phyloP scores from a whole-genome alignment of 1,140 invertebrate species.

The Eciton burchellii region DNA sequence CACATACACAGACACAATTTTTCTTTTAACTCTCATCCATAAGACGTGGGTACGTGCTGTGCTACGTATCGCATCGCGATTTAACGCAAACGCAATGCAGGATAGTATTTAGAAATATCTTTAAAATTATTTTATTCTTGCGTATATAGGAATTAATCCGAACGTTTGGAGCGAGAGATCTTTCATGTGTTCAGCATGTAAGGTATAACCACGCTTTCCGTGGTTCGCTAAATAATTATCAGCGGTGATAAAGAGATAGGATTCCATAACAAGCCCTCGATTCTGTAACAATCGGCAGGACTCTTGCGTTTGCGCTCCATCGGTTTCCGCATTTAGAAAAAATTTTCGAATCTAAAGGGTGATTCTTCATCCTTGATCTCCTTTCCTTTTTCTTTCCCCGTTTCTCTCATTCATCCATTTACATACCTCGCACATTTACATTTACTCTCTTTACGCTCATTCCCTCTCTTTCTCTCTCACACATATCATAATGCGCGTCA shows the following conservation, averaged over 20 bases:
- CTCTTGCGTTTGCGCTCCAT: constrained; percentile 66
- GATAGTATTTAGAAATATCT: background rate
- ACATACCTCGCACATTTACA: constrained; percentile 39
- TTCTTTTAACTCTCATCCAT: too few relatives aligned
- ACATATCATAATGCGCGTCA: constrained; percentile 19
- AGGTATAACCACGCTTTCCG: constrained; percentile 39
- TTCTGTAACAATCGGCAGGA: constrained; percentile 59
- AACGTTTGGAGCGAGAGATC: constrained; percentile 14
- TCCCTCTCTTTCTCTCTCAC: constrained; percentile 49
- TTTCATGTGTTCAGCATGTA: constrained; percentile 14
- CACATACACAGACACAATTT: too few relatives aligned
- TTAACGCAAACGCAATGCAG: constrained; percentile 25
- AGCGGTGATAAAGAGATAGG: constrained; percentile 50
- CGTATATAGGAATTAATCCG: constrained; percentile 18
- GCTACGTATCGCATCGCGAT: constrained; percentile 49
- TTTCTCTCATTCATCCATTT: constrained; percentile 25
- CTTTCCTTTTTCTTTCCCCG: constrained; percentile 12
- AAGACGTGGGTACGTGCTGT: constrained; percentile 69
- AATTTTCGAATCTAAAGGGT: constrained; percentile 45
- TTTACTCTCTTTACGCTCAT: constrained; percentile 27
- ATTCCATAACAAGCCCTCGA: constrained; percentile 43
- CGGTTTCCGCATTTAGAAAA: constrained; percentile 67
- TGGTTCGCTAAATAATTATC: constrained; percentile 42
- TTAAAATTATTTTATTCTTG: constrained; percentile 26
- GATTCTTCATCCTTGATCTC: constrained; percentile 50